phyloP scores from a whole-genome alignment of 2,113 vertebrate species.

The Ciconia boyciana region DNA sequence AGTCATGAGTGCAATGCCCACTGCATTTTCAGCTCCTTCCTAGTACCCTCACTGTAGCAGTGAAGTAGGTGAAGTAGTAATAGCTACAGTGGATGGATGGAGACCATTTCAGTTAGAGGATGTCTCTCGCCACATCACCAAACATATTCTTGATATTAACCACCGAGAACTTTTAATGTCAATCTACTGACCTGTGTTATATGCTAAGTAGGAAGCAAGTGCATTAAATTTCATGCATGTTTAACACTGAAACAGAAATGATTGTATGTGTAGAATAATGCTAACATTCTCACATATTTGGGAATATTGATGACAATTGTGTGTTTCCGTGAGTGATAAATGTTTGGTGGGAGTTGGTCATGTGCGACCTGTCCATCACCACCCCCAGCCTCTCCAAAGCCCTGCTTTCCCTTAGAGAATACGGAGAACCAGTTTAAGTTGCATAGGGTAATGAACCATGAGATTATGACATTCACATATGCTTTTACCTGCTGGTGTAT shows the following conservation, averaged over 20 bases:
- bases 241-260: background rate
- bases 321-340: background rate
- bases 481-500: background rate
- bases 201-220: background rate
- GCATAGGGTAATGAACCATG: background rate
- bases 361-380: accelerated
- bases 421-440: background rate
- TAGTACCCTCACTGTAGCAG: background rate
- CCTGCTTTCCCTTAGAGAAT: background rate
- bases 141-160: background rate
- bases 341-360: background rate
- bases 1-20: background rate
- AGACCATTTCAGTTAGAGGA: background rate
- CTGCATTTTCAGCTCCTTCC: background rate
- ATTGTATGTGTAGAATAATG: background rate
- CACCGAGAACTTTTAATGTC: background rate
- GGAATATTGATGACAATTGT: background rate
- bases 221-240: background rate
- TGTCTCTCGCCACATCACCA: background rate
- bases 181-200: background rate
- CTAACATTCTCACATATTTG: background rate
- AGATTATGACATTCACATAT: background rate
- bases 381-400: background rate
- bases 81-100: background rate
- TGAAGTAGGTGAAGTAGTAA: background rate